phyloP scores from a whole-genome alignment of 2,797 vertebrate genomes.

The Argyrosomus regius region DNA sequence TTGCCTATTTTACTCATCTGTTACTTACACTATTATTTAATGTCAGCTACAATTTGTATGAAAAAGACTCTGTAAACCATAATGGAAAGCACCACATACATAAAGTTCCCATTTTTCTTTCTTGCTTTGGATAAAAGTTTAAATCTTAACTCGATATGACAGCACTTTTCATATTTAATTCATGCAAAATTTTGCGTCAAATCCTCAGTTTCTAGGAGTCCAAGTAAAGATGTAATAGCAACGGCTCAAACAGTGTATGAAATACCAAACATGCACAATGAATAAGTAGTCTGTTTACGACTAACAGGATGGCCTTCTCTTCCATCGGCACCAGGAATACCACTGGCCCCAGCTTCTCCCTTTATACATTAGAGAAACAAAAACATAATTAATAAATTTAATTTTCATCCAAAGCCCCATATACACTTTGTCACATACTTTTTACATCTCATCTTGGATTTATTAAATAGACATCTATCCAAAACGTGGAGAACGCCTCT shows the following conservation, averaged over 20 bases:
- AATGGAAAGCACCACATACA: conserved; percentile 8
- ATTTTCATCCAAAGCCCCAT: neutral
- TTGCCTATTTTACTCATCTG: conserved; percentile 11
- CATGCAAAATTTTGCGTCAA: conserved; percentile 14
- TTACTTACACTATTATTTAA: conserved; percentile 15
- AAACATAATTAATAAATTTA: conserved; percentile 9
- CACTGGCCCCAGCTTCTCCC: conserved; percentile 91
- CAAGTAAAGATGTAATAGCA: neutral
- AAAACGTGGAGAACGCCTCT: conserved; percentile 8
- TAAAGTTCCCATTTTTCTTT: neutral
- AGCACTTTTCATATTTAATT: conserved; percentile 3
- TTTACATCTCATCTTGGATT: conserved; percentile 16
- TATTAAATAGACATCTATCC: conserved; percentile 15
- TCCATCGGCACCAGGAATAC: conserved; percentile 92
- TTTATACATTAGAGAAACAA: conserved; percentile 65
- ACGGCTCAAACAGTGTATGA: neutral
- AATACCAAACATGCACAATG: conserved; percentile 13
- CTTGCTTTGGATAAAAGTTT: neutral
- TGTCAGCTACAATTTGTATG: conserved; percentile 10
- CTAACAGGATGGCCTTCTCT: conserved; percentile 91
- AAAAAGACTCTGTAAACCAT: neutral
- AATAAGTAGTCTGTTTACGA: conserved; percentile 55
- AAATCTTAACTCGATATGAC: neutral
- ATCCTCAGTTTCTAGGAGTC: neutral
- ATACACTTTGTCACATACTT: neutral